Conservation (phyloP, 2,888 invertebrate species). For the Aporophyla nigra region DNA sequence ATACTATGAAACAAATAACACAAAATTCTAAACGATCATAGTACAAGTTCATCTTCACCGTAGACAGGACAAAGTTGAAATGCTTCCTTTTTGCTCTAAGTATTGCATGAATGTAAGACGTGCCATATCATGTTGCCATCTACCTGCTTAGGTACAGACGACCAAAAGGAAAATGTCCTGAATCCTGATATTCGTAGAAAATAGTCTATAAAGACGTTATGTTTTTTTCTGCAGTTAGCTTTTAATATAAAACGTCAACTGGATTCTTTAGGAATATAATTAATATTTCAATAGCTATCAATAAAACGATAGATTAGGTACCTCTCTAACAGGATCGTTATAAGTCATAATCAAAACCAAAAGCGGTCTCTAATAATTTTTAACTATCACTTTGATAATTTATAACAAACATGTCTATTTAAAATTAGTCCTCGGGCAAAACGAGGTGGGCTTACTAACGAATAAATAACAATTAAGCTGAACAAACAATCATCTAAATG, state of each 20-base stretch:
- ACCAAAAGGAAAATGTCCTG: slow-evolving; percentile 17
- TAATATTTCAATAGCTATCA: neutral
- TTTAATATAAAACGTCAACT: neutral
- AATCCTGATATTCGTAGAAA: slow-evolving; percentile 14
- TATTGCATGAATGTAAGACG: slow-evolving; percentile 35
- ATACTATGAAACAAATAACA: neutral
- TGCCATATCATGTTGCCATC: slow-evolving; percentile 49
- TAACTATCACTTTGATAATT: slow-evolving; percentile 11
- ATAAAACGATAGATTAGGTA: neutral
- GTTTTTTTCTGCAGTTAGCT: neutral
- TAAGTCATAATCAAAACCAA: slow-evolving; percentile 35
- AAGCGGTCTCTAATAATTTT: slow-evolving; percentile 14
- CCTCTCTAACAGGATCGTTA: neutral
- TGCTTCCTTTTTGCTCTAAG: slow-evolving; percentile 19
- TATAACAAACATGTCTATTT: slow-evolving; percentile 38
- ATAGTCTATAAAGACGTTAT: neutral
- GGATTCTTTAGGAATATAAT: neutral
- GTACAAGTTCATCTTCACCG: slow-evolving; percentile 19
- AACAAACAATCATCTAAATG: slow-evolving; percentile 53
- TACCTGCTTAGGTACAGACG: neutral
- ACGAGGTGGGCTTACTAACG: slow-evolving; percentile 26
- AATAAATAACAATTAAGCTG: slow-evolving; percentile 62
- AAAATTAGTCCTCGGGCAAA: slow-evolving; percentile 47
- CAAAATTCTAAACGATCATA: neutral
- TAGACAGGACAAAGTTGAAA: slow-evolving; percentile 8